phyloP scores from a whole-genome alignment of 1,140 invertebrate genomes.

The Oncopodura yosiiana region DNA sequence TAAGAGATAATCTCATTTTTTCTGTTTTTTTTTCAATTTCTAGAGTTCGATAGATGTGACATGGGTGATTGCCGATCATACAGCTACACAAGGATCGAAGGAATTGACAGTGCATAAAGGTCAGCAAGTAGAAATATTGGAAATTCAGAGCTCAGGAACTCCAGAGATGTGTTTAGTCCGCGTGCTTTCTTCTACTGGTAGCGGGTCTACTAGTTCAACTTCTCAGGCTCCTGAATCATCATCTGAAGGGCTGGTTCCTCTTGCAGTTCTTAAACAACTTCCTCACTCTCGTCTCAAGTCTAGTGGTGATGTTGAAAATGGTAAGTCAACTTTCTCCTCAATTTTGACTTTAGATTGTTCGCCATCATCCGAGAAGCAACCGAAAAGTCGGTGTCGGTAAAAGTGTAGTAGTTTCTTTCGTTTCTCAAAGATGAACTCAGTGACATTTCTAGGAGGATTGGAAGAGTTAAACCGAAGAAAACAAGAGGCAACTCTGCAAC shows the following conservation, averaged over 20 bases:
- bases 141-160: slow-evolving; percentile 47
- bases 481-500: too few relatives aligned
- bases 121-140: slow-evolving; percentile 85
- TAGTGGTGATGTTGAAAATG: slow-evolving; percentile 35
- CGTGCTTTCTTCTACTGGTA: slow-evolving; percentile 43
- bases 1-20: too few relatives aligned
- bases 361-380: too few relatives aligned
- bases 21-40: slow-evolving; percentile 10
- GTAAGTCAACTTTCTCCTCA: slow-evolving; percentile 20
- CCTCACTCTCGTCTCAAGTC: slow-evolving; percentile 39
- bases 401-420: too few relatives aligned
- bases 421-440: too few relatives aligned
- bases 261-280: slow-evolving; percentile 69
- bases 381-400: too few relatives aligned
- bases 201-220: slow-evolving; percentile 46
- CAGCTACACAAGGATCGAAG: slow-evolving; percentile 54
- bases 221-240: too few relatives aligned
- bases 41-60: slow-evolving; percentile 57
- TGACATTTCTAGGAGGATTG: too few relatives aligned
- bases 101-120: slow-evolving; percentile 71
- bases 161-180: slow-evolving; percentile 45
- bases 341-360: slow-evolving; percentile 8
- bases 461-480: too few relatives aligned
- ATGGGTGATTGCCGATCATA: slow-evolving; percentile 73
- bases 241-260: slow-evolving; percentile 78